Evolutionary conservation across 2,797 vertebrate genomes (phyloP).

Genomic region (Hapalemur alaotrensis): DNA sequence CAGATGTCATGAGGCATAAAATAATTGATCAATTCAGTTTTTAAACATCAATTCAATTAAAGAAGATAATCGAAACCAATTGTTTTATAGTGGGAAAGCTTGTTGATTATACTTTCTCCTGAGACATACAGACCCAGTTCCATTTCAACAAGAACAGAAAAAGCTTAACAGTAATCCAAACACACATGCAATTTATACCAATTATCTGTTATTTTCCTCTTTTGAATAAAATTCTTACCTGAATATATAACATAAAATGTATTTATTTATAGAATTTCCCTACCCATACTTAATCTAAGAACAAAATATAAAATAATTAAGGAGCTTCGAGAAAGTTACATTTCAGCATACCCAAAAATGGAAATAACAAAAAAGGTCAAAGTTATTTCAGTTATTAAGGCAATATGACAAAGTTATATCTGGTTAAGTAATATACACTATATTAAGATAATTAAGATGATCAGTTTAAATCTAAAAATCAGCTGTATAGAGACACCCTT

Average conservation of each 20-base stretch:
- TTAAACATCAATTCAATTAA: background rate
- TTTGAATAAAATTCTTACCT: conserved; percentile 11
- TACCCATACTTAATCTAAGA: background rate
- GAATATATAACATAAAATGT: background rate
- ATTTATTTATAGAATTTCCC: background rate
- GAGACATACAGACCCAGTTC: background rate
- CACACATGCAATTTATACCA: background rate
- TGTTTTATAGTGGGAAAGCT: background rate
- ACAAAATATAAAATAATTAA: background rate
- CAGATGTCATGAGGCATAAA: background rate
- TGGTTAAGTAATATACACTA: background rate
- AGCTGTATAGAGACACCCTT: background rate
- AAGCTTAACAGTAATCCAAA: background rate
- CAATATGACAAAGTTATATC: background rate
- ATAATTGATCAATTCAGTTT: conserved; percentile 18
- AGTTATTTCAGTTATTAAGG: background rate
- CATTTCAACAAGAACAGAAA: background rate
- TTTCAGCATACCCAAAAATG: background rate
- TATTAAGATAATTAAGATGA: background rate
- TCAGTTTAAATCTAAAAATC: conserved; percentile 1
- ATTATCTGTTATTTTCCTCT: background rate
- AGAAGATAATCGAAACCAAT: background rate
- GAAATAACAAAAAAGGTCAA: background rate
- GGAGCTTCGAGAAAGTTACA: background rate
- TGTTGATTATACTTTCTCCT: background rate